Evolutionary conservation across 1,140 invertebrate species (phyloP).

Genomic region (Drosophila pseudoobscura): DNA sequence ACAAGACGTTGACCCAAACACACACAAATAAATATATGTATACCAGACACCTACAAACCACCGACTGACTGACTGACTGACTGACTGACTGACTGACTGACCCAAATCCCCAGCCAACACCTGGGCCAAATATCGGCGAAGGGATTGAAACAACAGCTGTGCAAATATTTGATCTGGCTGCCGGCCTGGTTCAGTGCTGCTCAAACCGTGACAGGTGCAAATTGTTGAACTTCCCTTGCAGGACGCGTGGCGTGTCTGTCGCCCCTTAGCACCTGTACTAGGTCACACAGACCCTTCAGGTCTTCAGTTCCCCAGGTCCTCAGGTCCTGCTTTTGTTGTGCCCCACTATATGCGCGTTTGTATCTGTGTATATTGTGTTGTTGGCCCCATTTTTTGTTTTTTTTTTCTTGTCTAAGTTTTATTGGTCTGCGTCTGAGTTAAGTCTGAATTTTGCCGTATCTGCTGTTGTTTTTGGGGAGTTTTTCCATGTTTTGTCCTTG

Average conservation of each 20-base stretch:
- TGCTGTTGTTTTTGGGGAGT: slow-evolving; percentile 22
- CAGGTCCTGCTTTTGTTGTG: background rate
- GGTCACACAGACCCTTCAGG: slow-evolving; percentile 27
- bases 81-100: slow-evolving; percentile 31
- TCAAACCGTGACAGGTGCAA: slow-evolving; percentile 68
- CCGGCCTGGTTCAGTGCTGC: slow-evolving; percentile 43
- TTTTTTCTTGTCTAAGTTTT: slow-evolving; percentile 51
- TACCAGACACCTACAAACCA: background rate
- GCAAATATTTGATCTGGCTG: slow-evolving; percentile 57
- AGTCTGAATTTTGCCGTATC: slow-evolving; percentile 45
- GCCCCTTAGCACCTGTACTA: slow-evolving; percentile 46
- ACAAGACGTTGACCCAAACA: slow-evolving; percentile 16
- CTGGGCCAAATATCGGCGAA: slow-evolving; percentile 19
- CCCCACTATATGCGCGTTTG: slow-evolving; percentile 13
- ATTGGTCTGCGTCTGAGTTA: slow-evolving; percentile 70
- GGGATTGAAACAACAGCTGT: slow-evolving; percentile 40
- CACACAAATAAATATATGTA: slow-evolving; percentile 1
- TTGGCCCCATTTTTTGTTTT: slow-evolving; percentile 1
- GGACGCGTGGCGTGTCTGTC: slow-evolving; percentile 23
- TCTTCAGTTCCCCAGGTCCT: too few species aligned
- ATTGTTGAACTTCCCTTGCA: slow-evolving; percentile 55
- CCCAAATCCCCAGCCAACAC: slow-evolving; percentile 52
- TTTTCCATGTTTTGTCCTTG: slow-evolving; percentile 64
- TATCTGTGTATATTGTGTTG: slow-evolving; percentile 38
- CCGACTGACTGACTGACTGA: background rate